Conservation (phyloP, 2,888 invertebrate genomes). For the Actias luna region DNA sequence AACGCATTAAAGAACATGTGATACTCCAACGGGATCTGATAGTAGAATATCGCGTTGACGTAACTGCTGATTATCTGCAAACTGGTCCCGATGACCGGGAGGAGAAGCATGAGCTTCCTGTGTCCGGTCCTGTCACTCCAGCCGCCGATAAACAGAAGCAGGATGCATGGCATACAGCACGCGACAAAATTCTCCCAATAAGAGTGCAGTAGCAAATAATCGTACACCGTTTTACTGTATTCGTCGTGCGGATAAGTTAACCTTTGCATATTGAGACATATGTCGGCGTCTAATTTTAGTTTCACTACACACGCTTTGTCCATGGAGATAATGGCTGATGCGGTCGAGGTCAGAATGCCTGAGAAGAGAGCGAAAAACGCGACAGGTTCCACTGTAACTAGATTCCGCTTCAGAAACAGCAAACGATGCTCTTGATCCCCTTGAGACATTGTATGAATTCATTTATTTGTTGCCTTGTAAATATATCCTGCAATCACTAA, state of each 20-base stretch:
- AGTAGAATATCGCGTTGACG: not conserved
- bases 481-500: not conserved
- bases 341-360: slow-evolving; percentile 66
- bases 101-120: not conserved
- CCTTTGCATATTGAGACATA: slow-evolving; percentile 71
- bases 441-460: not conserved
- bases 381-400: slow-evolving; percentile 75
- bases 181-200: slow-evolving; percentile 89
- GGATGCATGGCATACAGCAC: slow-evolving; percentile 81
- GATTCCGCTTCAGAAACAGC: not conserved
- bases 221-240: slow-evolving; percentile 83
- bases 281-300: slow-evolving; percentile 81
- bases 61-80: not conserved
- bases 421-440: not conserved
- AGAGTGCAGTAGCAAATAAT: slow-evolving; percentile 85
- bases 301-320: slow-evolving; percentile 77
- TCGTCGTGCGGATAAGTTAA: slow-evolving; percentile 77
- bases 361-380: slow-evolving; percentile 15
- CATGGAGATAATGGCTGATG: slow-evolving; percentile 47
- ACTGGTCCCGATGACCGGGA: slow-evolving; percentile 2
- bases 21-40: slow-evolving; percentile 1
- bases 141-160: slow-evolving; percentile 5
- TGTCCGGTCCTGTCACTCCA: slow-evolving; percentile 12
- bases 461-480: not conserved
- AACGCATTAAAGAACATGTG: not conserved